Base-by-base conservation (phyloP, 2,888 invertebrate genomes). In the Clivina fossor region DNA sequence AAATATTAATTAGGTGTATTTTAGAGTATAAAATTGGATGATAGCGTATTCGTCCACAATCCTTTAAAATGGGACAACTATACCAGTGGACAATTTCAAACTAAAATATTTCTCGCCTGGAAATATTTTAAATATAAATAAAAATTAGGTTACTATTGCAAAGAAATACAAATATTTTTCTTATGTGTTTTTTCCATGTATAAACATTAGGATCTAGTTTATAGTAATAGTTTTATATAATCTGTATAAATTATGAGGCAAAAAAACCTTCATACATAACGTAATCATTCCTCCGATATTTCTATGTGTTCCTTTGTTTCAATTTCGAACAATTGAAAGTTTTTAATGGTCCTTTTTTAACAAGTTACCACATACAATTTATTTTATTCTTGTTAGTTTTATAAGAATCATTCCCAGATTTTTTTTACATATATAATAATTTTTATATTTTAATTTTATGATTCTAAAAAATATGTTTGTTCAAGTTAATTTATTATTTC, bases 61-160 rank as follows among this genome's bases (percentile, higher is more conserved):
- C 60, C 61, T 63, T 65, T 59, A 58, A 56, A 59, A 59, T 53
- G 61, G 63, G 64, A 63, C 63, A 62, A 63, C 61, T 62, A 61
- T 63, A 64, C 63, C 64, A 63, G 65, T 66, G 65, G 62, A 64
- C 59, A 60, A 58, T 58, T 59, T 57, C n/a, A n/a, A n/a, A n/a
- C n/a, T n/a, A 40, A 58, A 43, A 56, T 56, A 56, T 48, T 16
- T 44, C 47, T 55, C 41, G 49, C 47, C 46, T 57, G 49, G 54
- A 56, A 60, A 58, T 46, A 40, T 47, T 49, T 50, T 57, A 59
- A 57, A 57, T 56, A 35, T 55, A 47, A n/a, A n/a, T 46, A 53
- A 59, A 58, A 54, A 55, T 58, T 60, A 60, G 41, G 48, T 33
- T 56, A 55, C 43, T n/a, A n/a, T 49, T 56, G 28, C n/a, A 44